Evolutionary conservation across 2,888 invertebrate species (phyloP).

Genomic region (Cephus pulcher): DNA sequence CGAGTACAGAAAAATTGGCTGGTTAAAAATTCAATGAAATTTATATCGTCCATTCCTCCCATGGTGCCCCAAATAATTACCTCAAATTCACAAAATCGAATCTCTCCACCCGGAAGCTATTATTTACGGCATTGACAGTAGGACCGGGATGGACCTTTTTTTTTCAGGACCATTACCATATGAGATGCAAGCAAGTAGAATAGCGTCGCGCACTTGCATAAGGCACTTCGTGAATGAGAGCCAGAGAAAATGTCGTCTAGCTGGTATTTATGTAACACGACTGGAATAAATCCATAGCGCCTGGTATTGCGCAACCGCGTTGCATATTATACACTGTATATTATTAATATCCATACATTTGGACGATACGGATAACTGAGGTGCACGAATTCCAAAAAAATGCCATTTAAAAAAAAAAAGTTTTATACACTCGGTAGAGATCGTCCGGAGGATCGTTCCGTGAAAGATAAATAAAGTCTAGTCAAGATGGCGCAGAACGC

Average conservation of each 20-base stretch:
- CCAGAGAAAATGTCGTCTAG: constrained; percentile 16
- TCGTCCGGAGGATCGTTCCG: neutral
- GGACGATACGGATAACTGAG: neutral
- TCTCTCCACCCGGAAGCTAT: neutral
- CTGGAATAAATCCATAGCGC: constrained; percentile 20
- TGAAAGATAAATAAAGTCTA: neutral
- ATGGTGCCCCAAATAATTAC: neutral
- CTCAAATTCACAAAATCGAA: neutral
- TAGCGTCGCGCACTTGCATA: constrained; percentile 7
- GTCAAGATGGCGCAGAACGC: neutral
- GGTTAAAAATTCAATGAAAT: neutral
- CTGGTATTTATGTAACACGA: constrained; percentile 20
- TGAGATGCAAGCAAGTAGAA: neutral
- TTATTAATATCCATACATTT: neutral
- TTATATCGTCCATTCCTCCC: neutral
- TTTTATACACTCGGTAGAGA: neutral
- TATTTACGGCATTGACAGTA: neutral
- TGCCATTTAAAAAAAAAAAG: neutral
- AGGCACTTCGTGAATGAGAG: constrained; percentile 21
- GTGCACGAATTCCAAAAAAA: neutral
- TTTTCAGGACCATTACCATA: neutral
- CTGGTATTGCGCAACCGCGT: neutral
- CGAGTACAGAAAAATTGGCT: too few species aligned
- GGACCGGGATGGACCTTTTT: neutral
- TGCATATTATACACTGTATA: neutral